Conservation (phyloP, 2,113 vertebrate species). For the Ictalurus punctatus region DNA sequence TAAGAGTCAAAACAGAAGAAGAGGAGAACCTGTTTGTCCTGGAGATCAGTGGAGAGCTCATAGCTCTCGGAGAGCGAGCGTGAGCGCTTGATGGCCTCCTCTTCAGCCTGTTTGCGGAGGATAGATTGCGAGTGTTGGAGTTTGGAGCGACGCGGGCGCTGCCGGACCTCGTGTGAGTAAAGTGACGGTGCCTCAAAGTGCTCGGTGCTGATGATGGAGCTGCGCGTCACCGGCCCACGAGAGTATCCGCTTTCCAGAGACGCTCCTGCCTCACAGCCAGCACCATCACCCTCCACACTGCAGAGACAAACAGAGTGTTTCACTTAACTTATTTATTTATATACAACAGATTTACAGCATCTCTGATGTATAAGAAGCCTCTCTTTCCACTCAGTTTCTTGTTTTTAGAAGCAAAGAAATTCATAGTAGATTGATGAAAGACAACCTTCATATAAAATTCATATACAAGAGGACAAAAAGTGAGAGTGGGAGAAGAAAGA, state of each 20-base stretch:
- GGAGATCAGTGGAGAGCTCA: constrained; percentile 97
- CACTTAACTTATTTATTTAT: background rate
- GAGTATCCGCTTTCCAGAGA: constrained; percentile 83
- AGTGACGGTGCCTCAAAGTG: constrained; percentile 79
- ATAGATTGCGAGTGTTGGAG: constrained; percentile 96
- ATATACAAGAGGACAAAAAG: background rate
- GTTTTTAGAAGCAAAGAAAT: background rate
- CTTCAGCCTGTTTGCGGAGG: constrained; percentile 94
- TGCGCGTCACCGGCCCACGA: constrained; percentile 80
- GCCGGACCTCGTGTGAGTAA: constrained; percentile 81
- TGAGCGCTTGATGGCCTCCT: constrained; percentile 96
- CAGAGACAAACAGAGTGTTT: constrained; percentile 34
- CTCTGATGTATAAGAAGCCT: background rate
- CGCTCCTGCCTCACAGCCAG: constrained; percentile 80
- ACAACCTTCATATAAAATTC: background rate
- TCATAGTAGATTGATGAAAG: background rate
- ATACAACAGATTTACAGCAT: background rate
- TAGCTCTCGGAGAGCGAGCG: constrained; percentile 97
- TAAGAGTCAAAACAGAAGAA: background rate
- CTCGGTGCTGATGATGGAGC: constrained; percentile 78
- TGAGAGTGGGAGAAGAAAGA: background rate
- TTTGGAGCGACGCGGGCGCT: constrained; percentile 74
- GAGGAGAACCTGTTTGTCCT: constrained; percentile 92
- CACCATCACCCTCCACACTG: constrained; percentile 93
- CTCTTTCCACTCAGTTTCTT: background rate